A percentile compares a stretch with the other conserved stretches of the same genome.
phyloP scores from a whole-genome alignment of 2,888 invertebrate genomes.

The Chloromyia formosa region DNA sequence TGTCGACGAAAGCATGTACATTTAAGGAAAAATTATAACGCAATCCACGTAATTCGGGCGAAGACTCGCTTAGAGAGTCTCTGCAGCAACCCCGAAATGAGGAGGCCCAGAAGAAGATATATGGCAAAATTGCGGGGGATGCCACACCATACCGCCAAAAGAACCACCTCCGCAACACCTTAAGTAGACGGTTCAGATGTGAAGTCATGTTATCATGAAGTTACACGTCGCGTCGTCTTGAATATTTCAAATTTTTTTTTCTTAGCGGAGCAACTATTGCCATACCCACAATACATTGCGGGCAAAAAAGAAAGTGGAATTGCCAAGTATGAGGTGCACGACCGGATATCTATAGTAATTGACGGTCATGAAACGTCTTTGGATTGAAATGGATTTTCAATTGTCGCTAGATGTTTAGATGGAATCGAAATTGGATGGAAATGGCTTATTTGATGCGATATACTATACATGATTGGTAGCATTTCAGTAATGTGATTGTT shows the following conservation, averaged over 20 bases:
- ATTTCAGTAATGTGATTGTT: too few species aligned
- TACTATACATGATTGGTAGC: too few species aligned
- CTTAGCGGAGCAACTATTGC: background rate
- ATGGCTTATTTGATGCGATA: too few species aligned
- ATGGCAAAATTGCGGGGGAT: background rate
- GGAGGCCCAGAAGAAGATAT: too few species aligned
- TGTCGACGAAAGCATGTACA: slow-evolving; percentile 12
- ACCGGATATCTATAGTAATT: slow-evolving; percentile 25
- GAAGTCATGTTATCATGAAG: slow-evolving; percentile 25
- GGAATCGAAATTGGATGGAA: background rate
- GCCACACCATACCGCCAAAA: slow-evolving; percentile 32
- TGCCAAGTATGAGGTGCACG: slow-evolving; percentile 28
- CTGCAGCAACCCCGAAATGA: background rate
- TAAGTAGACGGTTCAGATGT: slow-evolving; percentile 15
- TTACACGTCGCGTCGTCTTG: too few species aligned
- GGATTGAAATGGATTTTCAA: too few species aligned
- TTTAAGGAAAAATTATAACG: slow-evolving; percentile 18
- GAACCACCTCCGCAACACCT: slow-evolving; percentile 20
- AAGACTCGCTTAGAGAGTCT: background rate
- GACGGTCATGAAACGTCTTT: background rate
- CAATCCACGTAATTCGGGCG: slow-evolving; percentile 35
- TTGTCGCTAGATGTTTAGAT: slow-evolving; percentile 9
- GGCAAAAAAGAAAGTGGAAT: slow-evolving; percentile 28
- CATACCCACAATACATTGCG: background rate
- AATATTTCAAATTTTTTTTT: too few species aligned